A percentile compares a stretch with the other conserved stretches of the same genome.
Conservation (phyloP, 2,113 vertebrate genomes). For the Orientallactaga bullata region DNA sequence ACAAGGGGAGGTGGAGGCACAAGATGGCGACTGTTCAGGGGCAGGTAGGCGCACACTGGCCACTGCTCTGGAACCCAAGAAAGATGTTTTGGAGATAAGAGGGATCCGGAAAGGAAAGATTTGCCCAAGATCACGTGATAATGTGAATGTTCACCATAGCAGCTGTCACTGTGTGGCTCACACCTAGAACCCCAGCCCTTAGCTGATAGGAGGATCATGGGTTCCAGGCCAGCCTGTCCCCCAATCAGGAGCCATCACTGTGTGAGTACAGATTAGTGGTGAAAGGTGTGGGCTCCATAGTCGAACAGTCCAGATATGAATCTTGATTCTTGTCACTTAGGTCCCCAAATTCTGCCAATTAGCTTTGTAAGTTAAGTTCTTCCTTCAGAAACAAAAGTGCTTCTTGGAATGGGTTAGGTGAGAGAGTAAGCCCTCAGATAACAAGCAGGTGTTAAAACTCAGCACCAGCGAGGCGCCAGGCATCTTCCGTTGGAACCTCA, state of each 20-base stretch:
- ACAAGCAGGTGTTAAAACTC: not conserved
- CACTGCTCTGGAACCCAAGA: not conserved
- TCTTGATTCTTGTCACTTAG: constrained; percentile 13
- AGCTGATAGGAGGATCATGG: not conserved
- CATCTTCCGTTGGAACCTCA: not conserved
- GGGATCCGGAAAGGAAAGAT: not conserved
- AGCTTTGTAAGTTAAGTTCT: constrained; percentile 29
- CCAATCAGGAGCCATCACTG: not conserved
- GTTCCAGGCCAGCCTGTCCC: not conserved
- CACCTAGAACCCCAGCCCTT: too few relatives aligned
- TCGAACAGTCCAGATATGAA: not conserved
- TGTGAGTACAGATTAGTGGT: not conserved
- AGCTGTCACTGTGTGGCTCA: not conserved
- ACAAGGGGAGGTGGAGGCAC: constrained; percentile 89
- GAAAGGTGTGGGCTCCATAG: not conserved
- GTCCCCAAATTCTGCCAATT: not conserved
- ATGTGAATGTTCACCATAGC: not conserved
- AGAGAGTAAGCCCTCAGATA: not conserved
- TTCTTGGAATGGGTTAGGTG: not conserved
- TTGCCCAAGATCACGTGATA: constrained; percentile 20
- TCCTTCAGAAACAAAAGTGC: constrained; percentile 32
- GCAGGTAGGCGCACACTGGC: constrained; percentile 83
- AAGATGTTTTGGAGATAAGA: not conserved
- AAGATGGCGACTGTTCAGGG: constrained; percentile 88
- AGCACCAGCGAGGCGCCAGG: not conserved